phyloP scores from a whole-genome alignment of 1,140 invertebrate species.

The Solenopsis invicta region DNA sequence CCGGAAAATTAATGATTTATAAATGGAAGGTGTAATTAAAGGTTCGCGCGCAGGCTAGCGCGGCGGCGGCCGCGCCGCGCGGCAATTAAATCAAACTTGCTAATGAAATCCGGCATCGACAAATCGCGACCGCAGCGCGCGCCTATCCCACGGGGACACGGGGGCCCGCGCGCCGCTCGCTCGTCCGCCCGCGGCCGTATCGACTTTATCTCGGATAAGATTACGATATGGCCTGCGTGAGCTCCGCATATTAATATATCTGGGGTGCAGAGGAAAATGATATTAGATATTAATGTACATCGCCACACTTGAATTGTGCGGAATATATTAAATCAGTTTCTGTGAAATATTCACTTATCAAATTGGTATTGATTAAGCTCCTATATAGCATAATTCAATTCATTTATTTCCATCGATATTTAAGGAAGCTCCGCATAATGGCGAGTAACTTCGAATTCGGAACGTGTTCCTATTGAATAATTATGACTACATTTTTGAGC shows the following conservation, averaged over 20 bases:
- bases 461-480: neutral
- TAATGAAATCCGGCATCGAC: constrained; percentile 81
- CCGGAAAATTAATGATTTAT: constrained; percentile 70
- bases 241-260: neutral
- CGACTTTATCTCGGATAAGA: constrained; percentile 27
- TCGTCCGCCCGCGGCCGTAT: neutral
- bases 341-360: too few species aligned
- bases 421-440: neutral
- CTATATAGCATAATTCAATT: neutral
- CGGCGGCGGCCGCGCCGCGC: too few species aligned
- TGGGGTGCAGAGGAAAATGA: neutral
- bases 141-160: constrained; percentile 13
- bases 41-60: constrained; percentile 11
- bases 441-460: neutral
- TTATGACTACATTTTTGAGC: neutral
- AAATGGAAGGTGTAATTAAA: constrained; percentile 72
- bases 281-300: constrained; percentile 14
- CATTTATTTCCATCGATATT: neutral
- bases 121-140: constrained; percentile 66
- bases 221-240: constrained; percentile 4
- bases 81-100: constrained; percentile 80
- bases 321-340: neutral
- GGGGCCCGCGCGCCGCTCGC: neutral
- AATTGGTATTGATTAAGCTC: neutral
- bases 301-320: neutral